Base-by-base conservation (phyloP, 2,888 invertebrate species). In the Andrena praecox region DNA sequence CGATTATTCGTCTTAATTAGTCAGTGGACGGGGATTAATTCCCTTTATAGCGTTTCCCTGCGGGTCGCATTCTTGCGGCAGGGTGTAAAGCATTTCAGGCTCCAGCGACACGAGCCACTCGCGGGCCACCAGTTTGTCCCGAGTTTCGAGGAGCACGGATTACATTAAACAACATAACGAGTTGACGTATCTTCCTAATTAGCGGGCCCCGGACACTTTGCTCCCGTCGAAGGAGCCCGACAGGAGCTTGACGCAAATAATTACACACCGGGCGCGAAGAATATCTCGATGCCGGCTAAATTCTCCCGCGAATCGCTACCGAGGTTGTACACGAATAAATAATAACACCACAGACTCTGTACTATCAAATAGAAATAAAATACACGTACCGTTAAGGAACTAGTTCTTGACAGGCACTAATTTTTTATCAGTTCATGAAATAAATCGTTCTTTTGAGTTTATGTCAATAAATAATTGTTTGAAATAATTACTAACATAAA, bases 1-100 rank as follows among this genome's bases (percentile, higher is more conserved):
- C 75, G 76, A 87, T 87, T 85, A 82, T 81, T 84, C 77, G 71
- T 84, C 84, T 84, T 86, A 87, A 85, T 87, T 87, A 81, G 73
- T 77, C 81, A 67, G 74, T 60, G 66, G 81, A 75, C 71, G 75
- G 56, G 82, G 85, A 87, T 86, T 87, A 87, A 87, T 87, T 85
- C 85, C 80, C 84, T 84, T 79, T 79, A 42, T 50, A 59, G 67
- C 64, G 35, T 76, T 62, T 52, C 77, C 71, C 77, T 20, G 69
- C 48, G 78, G 80, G 82, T 82, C 80, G 76, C 84, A 82, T 76
- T 72, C 79, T 84, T 84, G 86, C 72, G 70, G 70, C 50, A 52
- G 27, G 20, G 63, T 72, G 68, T 74, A 78, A 84, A 86, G 59
- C 80, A 81, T 82, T 77, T 77, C 71, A 59, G 27, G 20, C 76